Percentiles rank a stretch among this genome's conserved stretches.
Evolutionary conservation across 2,113 vertebrate genomes (phyloP).

Genomic region (Pachypanchax playfairii): DNA sequence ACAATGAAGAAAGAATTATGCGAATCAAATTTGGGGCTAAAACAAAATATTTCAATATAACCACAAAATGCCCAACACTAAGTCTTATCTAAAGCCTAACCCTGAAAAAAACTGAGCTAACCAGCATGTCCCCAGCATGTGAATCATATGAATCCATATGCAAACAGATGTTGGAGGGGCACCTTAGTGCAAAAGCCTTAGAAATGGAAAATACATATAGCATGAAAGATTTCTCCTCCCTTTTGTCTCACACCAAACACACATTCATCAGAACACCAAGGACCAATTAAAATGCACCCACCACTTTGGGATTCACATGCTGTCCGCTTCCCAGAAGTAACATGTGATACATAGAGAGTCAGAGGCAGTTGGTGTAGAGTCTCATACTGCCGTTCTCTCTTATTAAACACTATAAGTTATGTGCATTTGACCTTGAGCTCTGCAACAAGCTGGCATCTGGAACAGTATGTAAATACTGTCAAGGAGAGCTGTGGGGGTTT

Average conservation of each 20-base stretch:
- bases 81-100: background rate
- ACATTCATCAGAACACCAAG: slow-evolving; percentile 41
- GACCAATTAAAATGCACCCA: slow-evolving; percentile 62
- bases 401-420: slow-evolving; percentile 58
- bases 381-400: slow-evolving; percentile 21
- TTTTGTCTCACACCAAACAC: slow-evolving; percentile 3
- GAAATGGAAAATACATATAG: slow-evolving; percentile 19
- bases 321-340: slow-evolving; percentile 53
- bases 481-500: slow-evolving; percentile 44
- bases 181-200: background rate
- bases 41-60: too few relatives aligned
- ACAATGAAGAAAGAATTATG: background rate
- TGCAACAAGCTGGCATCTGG: slow-evolving; percentile 48
- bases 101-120: background rate
- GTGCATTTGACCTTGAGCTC: slow-evolving; percentile 72
- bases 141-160: background rate
- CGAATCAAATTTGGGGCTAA: too few relatives aligned
- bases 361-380: slow-evolving; percentile 25
- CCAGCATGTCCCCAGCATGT: background rate
- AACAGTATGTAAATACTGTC: slow-evolving; percentile 63
- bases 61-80: background rate
- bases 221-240: slow-evolving; percentile 9
- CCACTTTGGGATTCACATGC: slow-evolving; percentile 56
- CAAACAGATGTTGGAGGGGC: background rate
- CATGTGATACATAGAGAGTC: slow-evolving; percentile 25